Evolutionary conservation across 2,888 invertebrate species (phyloP).

Genomic region (Metacarcinus magister): DNA sequence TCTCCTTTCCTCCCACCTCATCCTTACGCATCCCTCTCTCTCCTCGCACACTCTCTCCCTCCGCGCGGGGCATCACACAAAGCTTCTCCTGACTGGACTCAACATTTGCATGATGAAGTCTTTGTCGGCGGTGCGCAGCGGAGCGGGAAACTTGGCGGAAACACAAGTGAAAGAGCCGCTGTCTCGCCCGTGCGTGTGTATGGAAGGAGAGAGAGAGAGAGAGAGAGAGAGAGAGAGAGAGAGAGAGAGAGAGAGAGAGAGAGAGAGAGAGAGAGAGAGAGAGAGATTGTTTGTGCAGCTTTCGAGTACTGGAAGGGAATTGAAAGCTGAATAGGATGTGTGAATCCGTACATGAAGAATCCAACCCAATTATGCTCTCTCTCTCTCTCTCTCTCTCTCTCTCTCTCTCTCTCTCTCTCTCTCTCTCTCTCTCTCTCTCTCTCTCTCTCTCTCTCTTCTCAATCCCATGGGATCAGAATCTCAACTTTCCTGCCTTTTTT

Average conservation of each 20-base stretch:
- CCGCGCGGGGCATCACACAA: background rate
- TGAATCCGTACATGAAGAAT: background rate
- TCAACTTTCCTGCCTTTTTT: background rate
- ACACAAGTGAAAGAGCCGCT: conserved; percentile 16
- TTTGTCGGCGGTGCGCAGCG: background rate
- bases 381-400: background rate
- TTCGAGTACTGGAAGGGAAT: too few relatives aligned
- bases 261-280: too few relatives aligned
- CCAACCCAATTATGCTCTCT: too few relatives aligned
- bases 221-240: conserved; percentile 26
- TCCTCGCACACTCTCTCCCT: background rate
- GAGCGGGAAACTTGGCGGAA: conserved; percentile 11
- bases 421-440: conserved; percentile 34
- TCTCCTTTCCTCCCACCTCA: background rate
- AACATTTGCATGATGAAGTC: conserved; percentile 57
- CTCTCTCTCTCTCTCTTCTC: background rate
- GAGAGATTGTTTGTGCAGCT: too few relatives aligned
- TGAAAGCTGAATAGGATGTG: background rate
- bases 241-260: conserved; percentile 26
- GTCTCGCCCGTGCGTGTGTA: background rate
- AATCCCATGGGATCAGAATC: background rate
- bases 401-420: conserved; percentile 39
- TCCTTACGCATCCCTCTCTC: background rate
- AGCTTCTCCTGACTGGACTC: conserved; percentile 43
- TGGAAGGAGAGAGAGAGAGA: background rate